phyloP scores from a whole-genome alignment of 30 jellyfish, hydroid and myxozoan species.

The Cassiopea andromeda region DNA sequence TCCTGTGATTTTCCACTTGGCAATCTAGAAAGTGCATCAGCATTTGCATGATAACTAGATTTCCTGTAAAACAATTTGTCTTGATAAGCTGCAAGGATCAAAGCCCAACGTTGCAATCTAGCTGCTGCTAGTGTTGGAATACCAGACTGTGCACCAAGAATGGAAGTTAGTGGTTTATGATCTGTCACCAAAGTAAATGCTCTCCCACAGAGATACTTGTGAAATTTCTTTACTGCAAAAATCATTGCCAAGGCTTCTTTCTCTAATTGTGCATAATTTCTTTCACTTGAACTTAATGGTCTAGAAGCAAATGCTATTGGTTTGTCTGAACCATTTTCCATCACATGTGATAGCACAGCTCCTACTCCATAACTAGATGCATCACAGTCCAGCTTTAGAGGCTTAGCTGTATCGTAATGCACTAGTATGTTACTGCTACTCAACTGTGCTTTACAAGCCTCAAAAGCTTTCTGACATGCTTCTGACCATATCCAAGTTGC shows the following conservation, averaged over 20 bases:
- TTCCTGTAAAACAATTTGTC: conserved; percentile 16
- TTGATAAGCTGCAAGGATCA: conserved; percentile 34
- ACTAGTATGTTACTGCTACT: conserved; percentile 41
- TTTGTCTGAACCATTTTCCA: conserved; percentile 62
- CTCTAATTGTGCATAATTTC: conserved; percentile 71
- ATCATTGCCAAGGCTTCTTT: conserved; percentile 80
- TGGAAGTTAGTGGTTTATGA: conserved; percentile 48
- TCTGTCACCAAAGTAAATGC: conserved; percentile 72
- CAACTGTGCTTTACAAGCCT: conserved; percentile 6
- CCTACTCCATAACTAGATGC: conserved; percentile 88
- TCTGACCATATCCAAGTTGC: conserved; percentile 45
- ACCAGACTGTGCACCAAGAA: conserved; percentile 59
- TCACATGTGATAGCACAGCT: conserved; percentile 75
- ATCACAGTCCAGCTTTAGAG: conserved; percentile 49
- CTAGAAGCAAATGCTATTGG: conserved; percentile 76
- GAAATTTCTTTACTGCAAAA: conserved; percentile 77
- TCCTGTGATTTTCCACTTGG: conserved; percentile 43
- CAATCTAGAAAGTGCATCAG: conserved; percentile 36
- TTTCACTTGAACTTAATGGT: conserved; percentile 42
- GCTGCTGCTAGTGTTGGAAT: conserved; percentile 77
- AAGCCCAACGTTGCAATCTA: conserved; percentile 72
- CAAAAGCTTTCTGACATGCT: conserved; percentile 29
- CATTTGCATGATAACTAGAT: conserved; percentile 42
- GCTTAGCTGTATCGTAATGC: conserved; percentile 72
- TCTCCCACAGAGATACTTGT: conserved; percentile 79